phyloP scores from a whole-genome alignment of 2,797 vertebrate genomes.

The Myiotriccus ornatus region DNA sequence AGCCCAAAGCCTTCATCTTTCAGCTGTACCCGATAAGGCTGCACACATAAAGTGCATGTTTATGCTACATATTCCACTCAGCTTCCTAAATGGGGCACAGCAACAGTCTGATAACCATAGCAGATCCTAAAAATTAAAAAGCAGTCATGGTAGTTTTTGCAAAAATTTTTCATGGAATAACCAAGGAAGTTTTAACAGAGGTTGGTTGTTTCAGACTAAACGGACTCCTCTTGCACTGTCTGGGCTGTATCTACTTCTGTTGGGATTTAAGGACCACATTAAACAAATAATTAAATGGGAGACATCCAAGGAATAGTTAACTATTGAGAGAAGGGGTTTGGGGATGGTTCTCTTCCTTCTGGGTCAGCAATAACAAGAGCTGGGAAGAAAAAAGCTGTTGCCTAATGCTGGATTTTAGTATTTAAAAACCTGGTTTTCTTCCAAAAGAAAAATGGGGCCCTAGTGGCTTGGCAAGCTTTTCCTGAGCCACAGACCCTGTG shows the following conservation, averaged over 20 bases:
- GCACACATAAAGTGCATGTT: neutral
- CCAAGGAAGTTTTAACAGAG: neutral
- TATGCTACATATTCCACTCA: neutral
- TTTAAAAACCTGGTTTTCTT: conserved; percentile 37
- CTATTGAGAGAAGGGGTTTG: neutral
- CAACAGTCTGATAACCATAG: neutral
- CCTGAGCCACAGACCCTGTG: neutral
- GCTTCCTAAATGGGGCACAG: neutral
- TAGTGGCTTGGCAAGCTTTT: conserved; percentile 36
- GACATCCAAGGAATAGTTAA: neutral
- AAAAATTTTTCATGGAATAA: neutral
- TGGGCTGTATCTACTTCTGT: neutral
- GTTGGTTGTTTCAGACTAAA: conserved; percentile 8
- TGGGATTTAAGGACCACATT: neutral
- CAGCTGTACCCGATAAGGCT: neutral
- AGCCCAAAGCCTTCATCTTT: neutral
- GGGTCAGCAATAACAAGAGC: neutral
- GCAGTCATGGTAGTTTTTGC: neutral
- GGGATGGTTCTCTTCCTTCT: neutral
- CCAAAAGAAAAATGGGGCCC: conserved; percentile 27
- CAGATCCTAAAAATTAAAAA: neutral
- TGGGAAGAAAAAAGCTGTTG: conserved; percentile 1
- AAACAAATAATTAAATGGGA: neutral
- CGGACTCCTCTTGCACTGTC: neutral
- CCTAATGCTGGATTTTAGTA: neutral